A percentile compares a stretch with the other conserved stretches of the same genome.
phyloP scores from a whole-genome alignment of 2,888 invertebrate genomes.

The Ornithoptera alexandrae region DNA sequence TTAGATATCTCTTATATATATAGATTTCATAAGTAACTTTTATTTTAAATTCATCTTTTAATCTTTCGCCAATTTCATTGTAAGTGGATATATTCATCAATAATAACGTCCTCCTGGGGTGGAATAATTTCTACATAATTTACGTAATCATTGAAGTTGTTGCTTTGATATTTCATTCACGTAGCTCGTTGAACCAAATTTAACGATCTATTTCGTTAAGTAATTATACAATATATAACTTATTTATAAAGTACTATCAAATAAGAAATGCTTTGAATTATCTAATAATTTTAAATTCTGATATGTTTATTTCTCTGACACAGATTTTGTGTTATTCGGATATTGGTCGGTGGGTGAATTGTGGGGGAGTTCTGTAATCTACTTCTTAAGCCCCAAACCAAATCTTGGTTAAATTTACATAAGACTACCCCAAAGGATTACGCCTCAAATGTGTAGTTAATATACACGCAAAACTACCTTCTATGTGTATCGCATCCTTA shows the following conservation, averaged over 20 bases:
- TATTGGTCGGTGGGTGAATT: not conserved
- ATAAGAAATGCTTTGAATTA: not conserved
- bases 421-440: conserved; percentile 1
- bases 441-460: not conserved
- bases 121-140: not conserved
- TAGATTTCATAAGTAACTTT: not conserved
- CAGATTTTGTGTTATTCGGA: not conserved
- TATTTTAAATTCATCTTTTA: not conserved
- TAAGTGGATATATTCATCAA: not conserved
- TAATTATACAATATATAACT: not conserved
- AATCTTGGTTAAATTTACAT: conserved; percentile 5
- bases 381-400: not conserved
- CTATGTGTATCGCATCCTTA: not conserved
- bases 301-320: too few relatives aligned
- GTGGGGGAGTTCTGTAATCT: not conserved
- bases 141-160: not conserved
- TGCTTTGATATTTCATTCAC: not conserved
- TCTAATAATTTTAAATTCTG: too few relatives aligned
- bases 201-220: not conserved
- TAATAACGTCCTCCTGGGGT: not conserved
- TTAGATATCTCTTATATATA: not conserved
- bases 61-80: not conserved
- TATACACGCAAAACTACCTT: not conserved
- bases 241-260: not conserved
- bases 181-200: not conserved